phyloP scores from a whole-genome alignment of 37 sponge, comb jelly and placozoan genomes.

The Eunapius fragilis region DNA sequence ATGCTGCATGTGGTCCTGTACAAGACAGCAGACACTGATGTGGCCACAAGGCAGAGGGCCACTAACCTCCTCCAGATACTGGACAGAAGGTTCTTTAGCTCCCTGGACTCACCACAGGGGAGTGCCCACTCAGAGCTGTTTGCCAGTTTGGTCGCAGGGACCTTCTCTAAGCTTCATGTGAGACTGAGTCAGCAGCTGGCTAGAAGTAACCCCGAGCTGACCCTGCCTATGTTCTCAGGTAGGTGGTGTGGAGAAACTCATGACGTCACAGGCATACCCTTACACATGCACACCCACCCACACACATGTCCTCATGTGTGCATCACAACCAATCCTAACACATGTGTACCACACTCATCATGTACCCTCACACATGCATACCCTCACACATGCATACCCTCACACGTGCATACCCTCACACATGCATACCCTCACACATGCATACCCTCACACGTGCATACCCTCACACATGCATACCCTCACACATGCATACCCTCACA shows the following conservation, averaged over 20 bases:
- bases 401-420: no score
- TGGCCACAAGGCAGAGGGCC: slow-evolving; percentile 75
- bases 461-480: no score
- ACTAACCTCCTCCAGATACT: slow-evolving; percentile 83
- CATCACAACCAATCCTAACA: no score
- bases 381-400: no score
- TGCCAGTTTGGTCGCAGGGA: slow-evolving; percentile 44
- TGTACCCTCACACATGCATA: no score
- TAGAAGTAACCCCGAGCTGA: slow-evolving; percentile 85
- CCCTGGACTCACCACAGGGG: slow-evolving; percentile 1
- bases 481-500: no score
- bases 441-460: no score
- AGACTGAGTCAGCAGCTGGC: slow-evolving; percentile 74
- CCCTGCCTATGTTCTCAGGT: slow-evolving; percentile 90
- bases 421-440: no score
- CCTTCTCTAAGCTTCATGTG: slow-evolving; percentile 71
- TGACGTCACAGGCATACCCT: background rate
- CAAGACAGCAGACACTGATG: slow-evolving; percentile 81
- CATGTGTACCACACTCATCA: no score
- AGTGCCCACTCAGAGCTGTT: slow-evolving; percentile 51
- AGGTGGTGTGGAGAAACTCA: background rate
- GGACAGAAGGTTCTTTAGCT: slow-evolving; percentile 60
- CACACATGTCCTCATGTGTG: no score
- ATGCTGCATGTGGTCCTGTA: slow-evolving; percentile 81
- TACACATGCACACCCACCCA: no score